Evolutionary conservation across 2,797 vertebrate genomes (phyloP), one percentile per base, ranked within the genome.

Genomic region (Myotis daubentonii): DNA sequence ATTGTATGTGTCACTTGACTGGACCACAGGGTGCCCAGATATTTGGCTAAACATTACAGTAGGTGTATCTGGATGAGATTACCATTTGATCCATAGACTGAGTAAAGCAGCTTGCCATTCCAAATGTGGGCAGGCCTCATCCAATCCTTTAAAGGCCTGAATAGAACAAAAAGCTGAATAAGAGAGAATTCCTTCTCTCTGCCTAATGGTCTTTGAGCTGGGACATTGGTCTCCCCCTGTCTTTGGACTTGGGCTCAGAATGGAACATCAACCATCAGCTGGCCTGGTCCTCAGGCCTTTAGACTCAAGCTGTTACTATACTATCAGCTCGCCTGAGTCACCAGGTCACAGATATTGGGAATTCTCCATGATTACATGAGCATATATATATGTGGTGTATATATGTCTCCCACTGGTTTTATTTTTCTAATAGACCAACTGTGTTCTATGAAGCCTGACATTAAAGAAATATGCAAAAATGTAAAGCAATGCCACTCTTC

Each of bases 401-500:
- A 41, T 84, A 25, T 28, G 11, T 86, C 44, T 93, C 15, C 51
- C 65, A 78, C 12, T 91, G n/a, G 19, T 78, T 90, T 41, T 78
- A 12, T 78, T 95, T 93, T 76, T 88, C 62, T 87, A 72, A 84
- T 33, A 41, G 1, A 65, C 15, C 47, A 80, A 86, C n/a, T 60
- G 20, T 62, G 55, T 80, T 68, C 51, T 41, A 62, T 44, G 88
- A 92, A 41, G 30, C 28, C 72, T 74, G 28, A 80, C 10, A 71
- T 62, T 76, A 81, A 86, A 93, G 44, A 93, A 60, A 76, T 65
- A 36, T 47, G 4, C 20, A 93, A 82, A 94, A 91, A 74, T 38
- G 9, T 84, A 68, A 91, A 87, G 72, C 30, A 68, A 80, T 38
- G n/a, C 41, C 55, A 90, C 15, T 49, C 44, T 90, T 78, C 25